Conservation (phyloP, 2,888 invertebrate genomes). For the Cartodere bifasciata region DNA sequence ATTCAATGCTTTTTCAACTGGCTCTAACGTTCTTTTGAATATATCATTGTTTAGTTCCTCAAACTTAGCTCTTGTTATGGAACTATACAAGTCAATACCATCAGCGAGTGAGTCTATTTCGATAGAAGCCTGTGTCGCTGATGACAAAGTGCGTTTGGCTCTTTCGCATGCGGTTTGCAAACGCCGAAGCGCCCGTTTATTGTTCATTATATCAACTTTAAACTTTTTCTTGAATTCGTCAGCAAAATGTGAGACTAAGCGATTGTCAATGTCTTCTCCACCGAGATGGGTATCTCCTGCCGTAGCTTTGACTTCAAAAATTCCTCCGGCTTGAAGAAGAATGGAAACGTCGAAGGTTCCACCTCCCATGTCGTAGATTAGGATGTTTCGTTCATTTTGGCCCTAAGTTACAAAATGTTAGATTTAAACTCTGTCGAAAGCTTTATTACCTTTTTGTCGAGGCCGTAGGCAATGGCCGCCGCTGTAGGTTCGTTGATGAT, state of each 20-base stretch:
- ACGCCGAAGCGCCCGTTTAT: constrained; percentile 44
- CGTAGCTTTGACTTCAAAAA: constrained; percentile 47
- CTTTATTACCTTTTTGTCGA: constrained; percentile 33
- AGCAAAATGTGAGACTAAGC: constrained; percentile 40
- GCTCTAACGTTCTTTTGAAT: constrained; percentile 48
- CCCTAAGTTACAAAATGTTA: constrained; percentile 19
- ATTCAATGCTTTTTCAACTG: constrained; percentile 49
- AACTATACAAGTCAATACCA: constrained; percentile 46
- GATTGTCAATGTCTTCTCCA: constrained; percentile 41
- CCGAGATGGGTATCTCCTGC: constrained; percentile 45
- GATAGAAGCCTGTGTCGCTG: constrained; percentile 41
- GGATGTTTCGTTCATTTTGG: constrained; percentile 32
- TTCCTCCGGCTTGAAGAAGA: constrained; percentile 51
- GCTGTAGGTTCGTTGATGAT: constrained; percentile 57
- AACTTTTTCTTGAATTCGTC: constrained; percentile 43
- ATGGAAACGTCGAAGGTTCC: constrained; percentile 62
- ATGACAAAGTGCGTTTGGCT: constrained; percentile 47
- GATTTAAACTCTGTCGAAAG: not conserved
- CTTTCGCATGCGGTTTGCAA: constrained; percentile 50
- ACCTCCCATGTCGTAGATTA: constrained; percentile 40
- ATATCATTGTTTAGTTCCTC: constrained; percentile 51
- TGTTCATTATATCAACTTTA: constrained; percentile 35
- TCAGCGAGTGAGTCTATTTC: constrained; percentile 49
- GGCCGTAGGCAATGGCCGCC: constrained; percentile 51
- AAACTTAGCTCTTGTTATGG: constrained; percentile 48